Base-by-base conservation (phyloP, 2,113 vertebrate genomes). In the Passer montanus region DNA sequence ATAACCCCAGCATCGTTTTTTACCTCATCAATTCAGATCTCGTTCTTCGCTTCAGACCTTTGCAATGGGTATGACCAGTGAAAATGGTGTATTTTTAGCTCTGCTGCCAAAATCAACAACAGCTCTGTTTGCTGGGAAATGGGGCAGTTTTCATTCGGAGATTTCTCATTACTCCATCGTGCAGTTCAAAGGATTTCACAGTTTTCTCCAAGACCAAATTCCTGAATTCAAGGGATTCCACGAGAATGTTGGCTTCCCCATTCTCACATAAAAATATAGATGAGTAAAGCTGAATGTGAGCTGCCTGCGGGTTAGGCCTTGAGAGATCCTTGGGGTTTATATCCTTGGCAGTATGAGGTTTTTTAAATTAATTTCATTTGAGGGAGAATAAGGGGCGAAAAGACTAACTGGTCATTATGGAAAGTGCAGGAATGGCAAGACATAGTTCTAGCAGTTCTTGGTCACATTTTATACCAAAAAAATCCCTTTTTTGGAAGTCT, bases 321-420 rank as follows among this genome's bases (percentile, higher is more conserved):
- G 13, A 78, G 50, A 77, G 9, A 62, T 18, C 31, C 15, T 50
- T 0, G 1, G n/a, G 39, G 47, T 15, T 78, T 84, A 22, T 8
- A 67, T 28, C 44, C 63, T 82, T 1, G 12, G n/a, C 17, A 39
- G 6, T 10, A 35, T 0, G 4, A 24, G 2, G 5, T 20, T 88
- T 86, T 62, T 6, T 0, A 31, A n/a, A 55, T 33, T 35, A 3
- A 62, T 41, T 68, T 73, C 9, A 44, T 74, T 63, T 20, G 14
- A 26, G 16, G 24, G 24, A 28, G 22, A 30, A 7, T 35, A 33
- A 69, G 43, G 11, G 17, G 7, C 1, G 0, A 7, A 53, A 90
- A 56, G 21, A 31, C 17, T 13, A 91, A 77, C 3, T 63, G 46
- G 11, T 49, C 22, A n/a, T 46, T 50, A 37, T 5, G 15, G 59